Base-by-base conservation (phyloP, 2,888 invertebrate genomes). In the Aphelenchoides bicaudatus region DNA sequence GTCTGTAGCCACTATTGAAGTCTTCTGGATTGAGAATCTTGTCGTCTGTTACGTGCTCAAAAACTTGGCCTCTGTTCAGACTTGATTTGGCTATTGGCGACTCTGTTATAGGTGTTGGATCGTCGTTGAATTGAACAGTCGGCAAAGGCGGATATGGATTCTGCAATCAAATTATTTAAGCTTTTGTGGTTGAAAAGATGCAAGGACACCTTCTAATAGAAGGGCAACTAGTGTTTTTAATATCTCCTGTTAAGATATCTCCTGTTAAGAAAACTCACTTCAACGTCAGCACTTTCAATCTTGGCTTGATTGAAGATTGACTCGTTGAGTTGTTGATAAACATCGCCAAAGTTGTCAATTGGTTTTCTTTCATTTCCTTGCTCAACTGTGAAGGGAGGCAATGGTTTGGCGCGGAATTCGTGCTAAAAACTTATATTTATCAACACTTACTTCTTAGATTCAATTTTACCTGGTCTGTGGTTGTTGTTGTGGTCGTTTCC, bases 321-420 rank as follows among this genome's bases (percentile, higher is more conserved):
- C 28, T 61, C 47, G 46, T 58, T 58, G 27, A 59, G 37, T 16
- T 47, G 43, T 21, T 60, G 59, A 61, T 58, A 58, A 16, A 29
- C 23, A 19, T 49, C 59, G n/a, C 37, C 56, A 39, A 58, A 58
- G 25, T 58, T 58, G 59, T 58, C 56, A 19, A 38, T 27, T 13
- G 52, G 52, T 51, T 23, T 21, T 13, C 37, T 27, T 13, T 34
- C 37, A 13, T 13, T 16, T 6, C 13, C 16, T 19, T n/a, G 1
- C 8, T 34, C 37, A 3, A 38, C 37, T n/a, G 21, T 51, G 10
- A 27, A 8, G 10, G 27, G 38, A 1, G 52, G 23, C 3, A 30
- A 1, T 25, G 6, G 43, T n/a, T 43, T 43, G 21, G 25, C 16
- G 43, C 43, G 43, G 25, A 43, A 6, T 8, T 43, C 43, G 21